Evolutionary conservation across 2,113 vertebrate genomes (phyloP).

Genomic region (Crocuta crocuta): DNA sequence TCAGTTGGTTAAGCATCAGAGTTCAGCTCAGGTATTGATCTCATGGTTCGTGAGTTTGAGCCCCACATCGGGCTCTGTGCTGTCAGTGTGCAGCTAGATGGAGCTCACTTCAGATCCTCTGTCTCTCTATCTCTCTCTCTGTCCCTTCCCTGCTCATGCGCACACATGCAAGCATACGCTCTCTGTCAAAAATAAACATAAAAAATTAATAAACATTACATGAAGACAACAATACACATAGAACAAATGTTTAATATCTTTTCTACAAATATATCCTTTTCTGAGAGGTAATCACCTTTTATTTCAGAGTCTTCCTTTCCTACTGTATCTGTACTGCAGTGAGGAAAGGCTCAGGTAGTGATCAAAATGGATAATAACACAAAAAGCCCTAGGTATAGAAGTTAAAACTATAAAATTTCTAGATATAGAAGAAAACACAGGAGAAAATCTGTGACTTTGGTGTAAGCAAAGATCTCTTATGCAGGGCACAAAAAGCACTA

Average conservation of each 20-base stretch:
- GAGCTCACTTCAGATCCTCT: too few species aligned
- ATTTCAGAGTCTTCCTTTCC: not conserved
- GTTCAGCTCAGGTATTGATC: too few species aligned
- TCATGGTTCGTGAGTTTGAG: too few species aligned
- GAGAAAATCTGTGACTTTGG: not conserved
- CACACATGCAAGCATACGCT: too few species aligned
- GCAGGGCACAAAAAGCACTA: not conserved
- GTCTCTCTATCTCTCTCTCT: too few species aligned
- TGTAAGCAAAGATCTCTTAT: not conserved
- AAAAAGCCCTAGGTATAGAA: not conserved
- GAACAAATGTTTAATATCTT: conserved; percentile 32
- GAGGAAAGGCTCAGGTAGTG: not conserved
- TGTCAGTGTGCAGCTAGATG: too few species aligned
- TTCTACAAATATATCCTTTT: not conserved
- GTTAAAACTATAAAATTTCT: not conserved
- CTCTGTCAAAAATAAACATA: too few species aligned
- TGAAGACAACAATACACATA: not conserved
- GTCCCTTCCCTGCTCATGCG: too few species aligned
- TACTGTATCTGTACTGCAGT: not conserved
- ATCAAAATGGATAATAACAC: not conserved
- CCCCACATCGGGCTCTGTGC: too few species aligned
- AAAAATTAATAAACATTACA: not conserved
- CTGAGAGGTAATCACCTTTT: not conserved
- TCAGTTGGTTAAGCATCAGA: too few species aligned
- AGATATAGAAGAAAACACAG: not conserved